Evolutionary conservation across 2,797 vertebrate species (phyloP).

Genomic region (Sparus aurata): DNA sequence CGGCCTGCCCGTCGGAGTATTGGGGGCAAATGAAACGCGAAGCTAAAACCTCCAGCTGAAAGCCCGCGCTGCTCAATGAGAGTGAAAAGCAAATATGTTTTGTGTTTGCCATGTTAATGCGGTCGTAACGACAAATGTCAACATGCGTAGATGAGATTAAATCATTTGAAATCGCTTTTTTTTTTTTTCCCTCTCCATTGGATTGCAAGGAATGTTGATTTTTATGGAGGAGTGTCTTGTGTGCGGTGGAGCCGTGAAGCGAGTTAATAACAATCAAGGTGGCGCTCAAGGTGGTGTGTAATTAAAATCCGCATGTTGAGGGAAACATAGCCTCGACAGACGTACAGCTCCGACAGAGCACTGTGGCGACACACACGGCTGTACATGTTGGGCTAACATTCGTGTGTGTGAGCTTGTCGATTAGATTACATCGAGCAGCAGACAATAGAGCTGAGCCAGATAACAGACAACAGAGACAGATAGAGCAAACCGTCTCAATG

Average conservation of each 20-base stretch:
- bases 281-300: slow-evolving; percentile 32
- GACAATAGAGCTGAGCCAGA: slow-evolving; percentile 39
- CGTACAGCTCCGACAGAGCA: not conserved
- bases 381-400: slow-evolving; percentile 1
- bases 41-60: slow-evolving; percentile 31
- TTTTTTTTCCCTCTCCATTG: not conserved
- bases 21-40: slow-evolving; percentile 32
- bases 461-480: slow-evolving; percentile 46
- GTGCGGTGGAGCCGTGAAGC: slow-evolving; percentile 33
- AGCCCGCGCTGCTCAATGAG: slow-evolving; percentile 22
- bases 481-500: slow-evolving; percentile 64
- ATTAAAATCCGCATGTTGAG: slow-evolving; percentile 48
- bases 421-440: slow-evolving; percentile 45
- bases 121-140: slow-evolving; percentile 38
- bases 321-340: slow-evolving; percentile 19
- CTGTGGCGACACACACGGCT: slow-evolving; percentile 6
- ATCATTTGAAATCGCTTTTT: slow-evolving; percentile 33
- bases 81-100: slow-evolving; percentile 48
- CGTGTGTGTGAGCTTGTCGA: slow-evolving; percentile 23
- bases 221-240: slow-evolving; percentile 24
- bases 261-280: slow-evolving; percentile 37
- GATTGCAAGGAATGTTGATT: slow-evolving; percentile 32
- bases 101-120: slow-evolving; percentile 36
- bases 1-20: slow-evolving; percentile 9
- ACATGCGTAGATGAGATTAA: slow-evolving; percentile 36